phyloP scores from a whole-genome alignment of 2,888 invertebrate species.

The Polymixis flavicincta region DNA sequence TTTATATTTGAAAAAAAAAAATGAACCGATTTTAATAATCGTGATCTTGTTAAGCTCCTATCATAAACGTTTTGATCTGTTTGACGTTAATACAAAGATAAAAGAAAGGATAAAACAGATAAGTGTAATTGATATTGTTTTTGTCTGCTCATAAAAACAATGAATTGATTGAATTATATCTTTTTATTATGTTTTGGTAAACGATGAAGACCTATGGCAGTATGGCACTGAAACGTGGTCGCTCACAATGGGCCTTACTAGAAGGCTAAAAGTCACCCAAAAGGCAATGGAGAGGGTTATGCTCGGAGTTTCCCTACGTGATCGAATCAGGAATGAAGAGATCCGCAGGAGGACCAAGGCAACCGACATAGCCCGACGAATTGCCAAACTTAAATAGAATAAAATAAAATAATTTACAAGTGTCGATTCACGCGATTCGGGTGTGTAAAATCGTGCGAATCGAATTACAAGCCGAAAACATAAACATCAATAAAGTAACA shows the following conservation, averaged over 20 bases:
- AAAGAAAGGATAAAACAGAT: constrained; percentile 17
- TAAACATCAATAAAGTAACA: neutral
- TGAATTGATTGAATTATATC: constrained; percentile 3
- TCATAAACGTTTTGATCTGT: constrained; percentile 18
- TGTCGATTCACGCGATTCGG: no score
- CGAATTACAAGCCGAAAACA: neutral
- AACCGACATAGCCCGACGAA: no score
- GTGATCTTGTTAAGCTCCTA: constrained; percentile 27
- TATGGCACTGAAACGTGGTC: no score
- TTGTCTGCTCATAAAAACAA: constrained; percentile 8
- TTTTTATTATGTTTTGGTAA: neutral
- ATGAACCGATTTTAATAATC: constrained; percentile 7
- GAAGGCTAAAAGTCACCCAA: no score
- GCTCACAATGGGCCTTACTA: no score
- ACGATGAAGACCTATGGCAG: neutral
- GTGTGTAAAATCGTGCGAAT: no score
- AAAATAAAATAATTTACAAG: no score
- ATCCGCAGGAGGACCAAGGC: no score
- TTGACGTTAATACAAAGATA: constrained; percentile 33
- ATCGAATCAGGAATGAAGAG: no score
- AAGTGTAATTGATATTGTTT: constrained; percentile 29
- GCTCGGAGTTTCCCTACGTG: no score
- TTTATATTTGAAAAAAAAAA: constrained; percentile 15
- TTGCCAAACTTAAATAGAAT: no score
- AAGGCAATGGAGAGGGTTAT: no score